Evolutionary conservation across 2,113 vertebrate genomes (phyloP), one percentile per base, ranked within the genome.

Genomic region (Alosa alosa): DNA sequence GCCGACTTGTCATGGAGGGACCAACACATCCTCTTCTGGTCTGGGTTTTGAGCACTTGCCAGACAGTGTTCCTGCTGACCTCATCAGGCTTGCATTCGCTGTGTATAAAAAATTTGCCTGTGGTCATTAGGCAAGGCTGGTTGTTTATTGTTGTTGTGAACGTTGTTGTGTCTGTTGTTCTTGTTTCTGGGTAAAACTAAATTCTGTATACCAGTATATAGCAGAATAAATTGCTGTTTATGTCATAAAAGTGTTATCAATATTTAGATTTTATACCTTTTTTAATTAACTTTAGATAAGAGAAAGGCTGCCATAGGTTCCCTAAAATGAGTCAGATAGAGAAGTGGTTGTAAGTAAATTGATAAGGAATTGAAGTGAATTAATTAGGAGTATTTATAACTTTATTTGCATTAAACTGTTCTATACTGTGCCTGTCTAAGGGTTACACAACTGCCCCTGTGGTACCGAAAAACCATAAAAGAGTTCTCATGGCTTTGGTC

Each of bases 401-500:
- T 78, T 39, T 6, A 39, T 17, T 39, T 39, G 39, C 13, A 78
- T 78, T 78, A 10, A 41, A 39, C 31, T 36, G 13, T 17, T 78
- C 31, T 78, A 15, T 39, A 78, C 3, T 78, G 72, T 78, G 31
- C 36, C 13, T 15, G 15, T 41, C 36, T 41, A 36, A 11, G 15
- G 31, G 72, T 78, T 78, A 78, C 72, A 39, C 72, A 78, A 78
- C 72, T 18, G 25, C 72, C 20, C 36, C 31, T 39, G 31, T 78
- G 72, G 36, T 39, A 75, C 25, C 2, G 1, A 78, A 36, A 72
- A 78, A 78, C 13, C 68, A 39, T 78, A 15, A 78, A 78, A 78
- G 72, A 41, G 36, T 78, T 78, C 72, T 78, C 72, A 78, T 78
- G 72, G 72, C 72, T 78, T 75, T 75, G 31, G 68, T 75, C 72